These are phyloP conservation scores for Apodemia zela DNA, from an alignment of 2,888 invertebrate species.

Conservation along the genomic window DNA sequence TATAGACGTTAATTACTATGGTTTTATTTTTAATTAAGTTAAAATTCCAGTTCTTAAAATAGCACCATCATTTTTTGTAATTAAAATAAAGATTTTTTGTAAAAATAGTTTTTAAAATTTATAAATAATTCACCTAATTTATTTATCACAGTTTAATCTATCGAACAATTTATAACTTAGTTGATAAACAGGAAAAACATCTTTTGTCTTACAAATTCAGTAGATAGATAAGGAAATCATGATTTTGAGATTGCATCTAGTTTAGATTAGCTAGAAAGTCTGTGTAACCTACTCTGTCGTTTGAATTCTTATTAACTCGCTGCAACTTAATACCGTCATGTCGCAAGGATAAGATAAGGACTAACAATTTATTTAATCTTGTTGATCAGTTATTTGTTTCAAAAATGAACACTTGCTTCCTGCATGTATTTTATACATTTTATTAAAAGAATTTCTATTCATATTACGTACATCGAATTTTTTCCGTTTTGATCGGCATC, in stretches of 20 bases:
- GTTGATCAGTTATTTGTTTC: constrained; percentile 35
- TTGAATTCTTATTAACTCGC: constrained; percentile 52
- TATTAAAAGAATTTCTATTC: not conserved
- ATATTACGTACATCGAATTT: too few species aligned
- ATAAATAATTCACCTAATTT: too few species aligned
- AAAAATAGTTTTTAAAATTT: too few species aligned
- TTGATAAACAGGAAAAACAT: not conserved
- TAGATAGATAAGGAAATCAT: constrained; percentile 16
- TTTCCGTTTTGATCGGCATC: too few species aligned
- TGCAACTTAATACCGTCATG: constrained; percentile 34
- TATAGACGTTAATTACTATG: too few species aligned
- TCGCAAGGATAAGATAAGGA: constrained; percentile 44
- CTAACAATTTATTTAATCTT: constrained; percentile 49
- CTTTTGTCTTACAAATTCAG: constrained; percentile 21
- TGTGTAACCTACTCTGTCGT: constrained; percentile 59
- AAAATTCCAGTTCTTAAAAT: too few species aligned
- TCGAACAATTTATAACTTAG: not conserved
- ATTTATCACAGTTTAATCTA: not conserved
- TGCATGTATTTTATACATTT: not conserved
- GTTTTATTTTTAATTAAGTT: too few species aligned
- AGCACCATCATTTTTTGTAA: too few species aligned
- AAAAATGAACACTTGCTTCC: not conserved
- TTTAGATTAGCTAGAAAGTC: constrained; percentile 52
- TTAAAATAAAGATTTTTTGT: too few species aligned
- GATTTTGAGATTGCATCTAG: constrained; percentile 4